Conservation (phyloP, 2,888 invertebrate genomes). For the Synanthedon myopaeformis region DNA sequence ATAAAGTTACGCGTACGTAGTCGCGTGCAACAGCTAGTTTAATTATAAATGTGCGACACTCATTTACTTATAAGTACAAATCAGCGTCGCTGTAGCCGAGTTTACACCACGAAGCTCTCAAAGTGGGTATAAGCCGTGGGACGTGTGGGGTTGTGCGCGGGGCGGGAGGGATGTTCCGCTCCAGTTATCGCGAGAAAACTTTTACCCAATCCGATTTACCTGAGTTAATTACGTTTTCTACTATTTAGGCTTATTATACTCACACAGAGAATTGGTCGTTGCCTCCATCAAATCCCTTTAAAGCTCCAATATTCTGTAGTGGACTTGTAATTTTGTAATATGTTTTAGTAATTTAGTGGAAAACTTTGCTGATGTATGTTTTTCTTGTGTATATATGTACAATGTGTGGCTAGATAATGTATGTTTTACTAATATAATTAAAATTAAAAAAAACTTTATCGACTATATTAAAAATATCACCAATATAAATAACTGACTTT, state of each 20-base stretch:
- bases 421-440: too few species aligned
- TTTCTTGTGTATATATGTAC: too few species aligned
- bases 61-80: background rate
- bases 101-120: background rate
- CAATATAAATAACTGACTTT: too few species aligned
- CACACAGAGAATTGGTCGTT: slow-evolving; percentile 15
- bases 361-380: too few species aligned
- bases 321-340: too few species aligned
- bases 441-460: too few species aligned
- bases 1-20: too few species aligned
- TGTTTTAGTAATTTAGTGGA: too few species aligned
- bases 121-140: slow-evolving; percentile 4
- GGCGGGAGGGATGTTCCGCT: slow-evolving; percentile 30
- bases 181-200: slow-evolving; percentile 61
- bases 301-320: too few species aligned
- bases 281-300: background rate
- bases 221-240: slow-evolving; percentile 63
- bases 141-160: slow-evolving; percentile 7
- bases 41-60: background rate
- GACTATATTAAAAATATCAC: too few species aligned
- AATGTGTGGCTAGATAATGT: too few species aligned
- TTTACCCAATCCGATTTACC: slow-evolving; percentile 63
- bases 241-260: slow-evolving; percentile 35
- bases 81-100: background rate
- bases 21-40: too few species aligned